phyloP scores from a whole-genome alignment of 92 coral and sea anemone species.

The Bergia sp. region DNA sequence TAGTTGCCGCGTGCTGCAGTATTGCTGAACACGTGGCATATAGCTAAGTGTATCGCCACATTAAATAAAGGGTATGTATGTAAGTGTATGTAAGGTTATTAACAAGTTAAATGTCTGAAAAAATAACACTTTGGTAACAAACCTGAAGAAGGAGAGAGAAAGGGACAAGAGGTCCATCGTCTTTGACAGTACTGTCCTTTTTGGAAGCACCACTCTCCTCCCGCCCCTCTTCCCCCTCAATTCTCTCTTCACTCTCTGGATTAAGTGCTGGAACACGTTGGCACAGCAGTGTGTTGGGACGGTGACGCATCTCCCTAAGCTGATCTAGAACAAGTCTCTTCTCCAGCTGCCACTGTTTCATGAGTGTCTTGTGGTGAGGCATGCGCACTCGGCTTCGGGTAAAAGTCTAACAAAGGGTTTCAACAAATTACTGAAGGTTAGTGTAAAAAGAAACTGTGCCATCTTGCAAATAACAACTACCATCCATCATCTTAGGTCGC shows the following conservation, averaged over 20 bases:
- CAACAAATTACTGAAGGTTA: background rate
- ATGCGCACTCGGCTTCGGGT: constrained; percentile 43
- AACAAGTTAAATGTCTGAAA: too few relatives aligned
- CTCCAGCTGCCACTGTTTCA: constrained; percentile 52
- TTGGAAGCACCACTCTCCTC: background rate
- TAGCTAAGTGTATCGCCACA: too few relatives aligned
- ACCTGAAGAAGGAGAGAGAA: constrained; percentile 90
- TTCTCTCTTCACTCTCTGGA: constrained; percentile 5
- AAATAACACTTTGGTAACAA: background rate
- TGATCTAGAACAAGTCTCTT: constrained; percentile 39
- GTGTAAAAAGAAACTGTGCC: background rate
- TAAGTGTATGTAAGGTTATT: too few relatives aligned
- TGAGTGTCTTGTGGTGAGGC: constrained; percentile 61
- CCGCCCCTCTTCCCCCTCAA: background rate
- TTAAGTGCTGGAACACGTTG: background rate
- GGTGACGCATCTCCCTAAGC: constrained; percentile 33
- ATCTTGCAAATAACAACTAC: too few relatives aligned
- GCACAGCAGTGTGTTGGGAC: background rate
- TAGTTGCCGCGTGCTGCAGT: too few relatives aligned
- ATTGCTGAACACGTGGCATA: too few relatives aligned
- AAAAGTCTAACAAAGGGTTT: constrained; percentile 25
- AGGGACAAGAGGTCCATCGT: constrained; percentile 64
- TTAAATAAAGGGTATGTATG: too few relatives aligned
- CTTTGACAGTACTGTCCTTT: constrained; percentile 30
- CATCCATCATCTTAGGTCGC: background rate